Evolutionary conservation across 2,888 invertebrate genomes (phyloP).

Genomic region (Lycia hirtaria): DNA sequence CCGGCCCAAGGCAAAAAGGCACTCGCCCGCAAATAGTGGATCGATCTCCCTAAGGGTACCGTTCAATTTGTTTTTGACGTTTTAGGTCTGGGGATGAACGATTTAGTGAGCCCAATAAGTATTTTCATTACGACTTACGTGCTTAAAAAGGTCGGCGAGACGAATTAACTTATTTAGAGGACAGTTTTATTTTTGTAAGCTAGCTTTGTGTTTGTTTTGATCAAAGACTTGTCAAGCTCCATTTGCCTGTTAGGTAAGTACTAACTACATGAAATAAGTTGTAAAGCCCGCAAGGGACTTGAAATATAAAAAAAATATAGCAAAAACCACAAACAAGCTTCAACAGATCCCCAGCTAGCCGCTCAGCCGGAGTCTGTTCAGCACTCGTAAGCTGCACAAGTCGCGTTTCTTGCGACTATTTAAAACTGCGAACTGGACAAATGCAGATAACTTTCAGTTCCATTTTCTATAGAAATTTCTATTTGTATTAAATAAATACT

Average conservation of each 20-base stretch:
- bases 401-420: not conserved
- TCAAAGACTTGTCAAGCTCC: too few species aligned
- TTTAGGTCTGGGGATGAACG: slow-evolving; percentile 25
- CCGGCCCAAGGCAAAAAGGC: slow-evolving; percentile 22
- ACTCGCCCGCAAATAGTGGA: slow-evolving; percentile 24
- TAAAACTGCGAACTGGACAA: slow-evolving; percentile 7
- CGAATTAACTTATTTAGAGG: too few species aligned
- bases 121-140: slow-evolving; percentile 12
- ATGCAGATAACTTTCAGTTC: not conserved
- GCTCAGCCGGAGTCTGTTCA: slow-evolving; percentile 29
- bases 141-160: too few species aligned
- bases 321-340: slow-evolving; percentile 27
- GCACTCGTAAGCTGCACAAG: slow-evolving; percentile 1
- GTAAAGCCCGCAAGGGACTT: too few species aligned
- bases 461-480: not conserved
- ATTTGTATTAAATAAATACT: too few species aligned
- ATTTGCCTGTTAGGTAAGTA: too few species aligned
- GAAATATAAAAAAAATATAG: slow-evolving; percentile 26
- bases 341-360: slow-evolving; percentile 19
- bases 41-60: slow-evolving; percentile 29
- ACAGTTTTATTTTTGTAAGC: too few species aligned
- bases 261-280: slow-evolving; percentile 22
- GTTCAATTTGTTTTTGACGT: slow-evolving; percentile 34
- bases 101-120: slow-evolving; percentile 22
- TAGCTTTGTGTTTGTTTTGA: too few species aligned